These are phyloP conservation scores for Euphydryas editha DNA, from an alignment of 2,888 invertebrate genomes.

Conservation along the genomic window DNA sequence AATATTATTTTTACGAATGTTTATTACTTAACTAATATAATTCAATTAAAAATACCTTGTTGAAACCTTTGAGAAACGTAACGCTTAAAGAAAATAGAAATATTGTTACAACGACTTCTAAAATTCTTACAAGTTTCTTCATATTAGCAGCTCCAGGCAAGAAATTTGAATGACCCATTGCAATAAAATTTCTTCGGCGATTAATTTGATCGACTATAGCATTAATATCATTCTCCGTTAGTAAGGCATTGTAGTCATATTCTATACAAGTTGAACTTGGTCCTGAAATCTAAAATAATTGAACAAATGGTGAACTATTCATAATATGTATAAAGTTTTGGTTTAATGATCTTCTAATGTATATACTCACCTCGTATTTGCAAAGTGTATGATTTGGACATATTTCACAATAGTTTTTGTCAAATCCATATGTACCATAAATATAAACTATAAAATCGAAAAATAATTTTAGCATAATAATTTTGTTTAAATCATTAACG, in stretches of 20 bases:
- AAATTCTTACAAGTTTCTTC: slow-evolving; percentile 66
- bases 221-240: slow-evolving; percentile 55
- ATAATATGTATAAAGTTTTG: not conserved
- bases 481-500: slow-evolving; percentile 14
- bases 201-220: slow-evolving; percentile 66
- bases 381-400: slow-evolving; percentile 40
- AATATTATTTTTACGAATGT: no score
- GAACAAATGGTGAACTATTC: not conserved
- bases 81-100: not conserved
- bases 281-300: slow-evolving; percentile 45
- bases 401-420: slow-evolving; percentile 38
- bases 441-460: slow-evolving; percentile 40
- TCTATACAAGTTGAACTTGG: slow-evolving; percentile 57
- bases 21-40: no score
- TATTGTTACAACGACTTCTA: not conserved
- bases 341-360: slow-evolving; percentile 12
- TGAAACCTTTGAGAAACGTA: no score
- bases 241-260: slow-evolving; percentile 56
- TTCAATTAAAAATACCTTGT: not conserved
- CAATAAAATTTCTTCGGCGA: slow-evolving; percentile 66
- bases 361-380: slow-evolving; percentile 32
- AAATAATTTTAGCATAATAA: slow-evolving; percentile 32
- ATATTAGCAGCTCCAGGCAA: slow-evolving; percentile 73
- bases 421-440: slow-evolving; percentile 22
- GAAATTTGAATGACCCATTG: slow-evolving; percentile 58